Evolutionary conservation across 2,797 vertebrate species (phyloP).

Genomic region (Brachymystax lenok): DNA sequence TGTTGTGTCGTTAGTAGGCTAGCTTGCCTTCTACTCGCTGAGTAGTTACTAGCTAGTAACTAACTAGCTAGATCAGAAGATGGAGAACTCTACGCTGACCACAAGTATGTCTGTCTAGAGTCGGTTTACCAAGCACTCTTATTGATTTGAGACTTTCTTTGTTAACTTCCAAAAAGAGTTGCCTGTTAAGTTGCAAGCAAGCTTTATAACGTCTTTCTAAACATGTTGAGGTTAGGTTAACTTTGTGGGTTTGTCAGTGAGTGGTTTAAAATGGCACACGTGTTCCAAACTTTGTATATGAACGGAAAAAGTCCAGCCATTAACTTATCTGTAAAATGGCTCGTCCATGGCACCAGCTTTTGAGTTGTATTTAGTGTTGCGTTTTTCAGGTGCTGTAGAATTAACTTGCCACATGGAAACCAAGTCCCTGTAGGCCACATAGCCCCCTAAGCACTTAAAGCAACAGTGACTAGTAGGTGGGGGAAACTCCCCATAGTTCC

Average conservation of each 20-base stretch:
- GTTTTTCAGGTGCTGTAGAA: neutral
- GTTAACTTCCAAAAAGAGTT: neutral
- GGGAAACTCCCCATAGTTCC: neutral
- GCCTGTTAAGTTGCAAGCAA: neutral
- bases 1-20: neutral
- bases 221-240: neutral
- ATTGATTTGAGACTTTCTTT: neutral
- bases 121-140: neutral
- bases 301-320: too few species aligned
- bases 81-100: neutral
- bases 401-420: neutral
- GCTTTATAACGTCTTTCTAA: neutral
- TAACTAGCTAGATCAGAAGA: neutral
- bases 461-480: neutral
- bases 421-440: neutral
- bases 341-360: neutral
- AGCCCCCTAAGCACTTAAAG: neutral
- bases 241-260: neutral
- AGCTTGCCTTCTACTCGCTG: neutral
- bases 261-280: neutral
- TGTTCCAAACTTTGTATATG: too few species aligned
- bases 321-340: too few species aligned
- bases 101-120: neutral
- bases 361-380: neutral
- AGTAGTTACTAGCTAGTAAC: neutral